Conservation (phyloP, 2,797 vertebrate species). For the Malurus leucopterus region DNA sequence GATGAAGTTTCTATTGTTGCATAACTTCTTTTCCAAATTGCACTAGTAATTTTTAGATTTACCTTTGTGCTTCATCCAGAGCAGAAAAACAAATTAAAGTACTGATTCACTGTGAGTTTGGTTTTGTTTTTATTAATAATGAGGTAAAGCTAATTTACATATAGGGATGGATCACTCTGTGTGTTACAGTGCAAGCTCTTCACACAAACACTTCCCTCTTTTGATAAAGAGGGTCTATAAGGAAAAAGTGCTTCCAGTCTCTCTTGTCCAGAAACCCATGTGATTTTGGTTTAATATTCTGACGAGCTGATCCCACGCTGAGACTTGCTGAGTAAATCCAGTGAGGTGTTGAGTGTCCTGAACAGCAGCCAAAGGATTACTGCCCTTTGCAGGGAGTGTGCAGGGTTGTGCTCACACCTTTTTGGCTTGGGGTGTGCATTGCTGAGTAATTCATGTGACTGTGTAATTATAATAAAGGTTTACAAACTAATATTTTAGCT, state of each 20-base stretch:
- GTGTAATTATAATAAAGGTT: not conserved
- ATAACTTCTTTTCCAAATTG: not conserved
- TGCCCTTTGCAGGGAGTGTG: not conserved
- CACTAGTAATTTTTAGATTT: not conserved
- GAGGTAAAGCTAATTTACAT: not conserved
- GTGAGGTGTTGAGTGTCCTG: not conserved
- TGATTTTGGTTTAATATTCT: not conserved
- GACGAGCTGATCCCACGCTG: not conserved
- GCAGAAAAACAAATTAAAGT: not conserved
- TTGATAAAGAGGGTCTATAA: not conserved
- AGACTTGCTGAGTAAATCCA: not conserved
- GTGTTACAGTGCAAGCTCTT: not conserved
- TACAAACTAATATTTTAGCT: not conserved
- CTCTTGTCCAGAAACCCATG: not conserved
- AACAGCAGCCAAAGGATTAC: not conserved
- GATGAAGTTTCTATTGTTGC: not conserved
- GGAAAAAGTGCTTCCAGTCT: not conserved
- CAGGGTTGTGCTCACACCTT: not conserved
- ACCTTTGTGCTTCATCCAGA: not conserved
- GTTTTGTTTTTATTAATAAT: not conserved
- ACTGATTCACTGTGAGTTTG: not conserved
- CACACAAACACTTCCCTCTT: not conserved
- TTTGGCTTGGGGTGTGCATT: not conserved
- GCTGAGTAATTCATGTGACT: not conserved
- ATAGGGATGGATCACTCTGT: not conserved